These are phyloP conservation scores for Phrynocephalus forsythii DNA, from an alignment of 2,797 vertebrate genomes.

Conservation along the genomic window DNA sequence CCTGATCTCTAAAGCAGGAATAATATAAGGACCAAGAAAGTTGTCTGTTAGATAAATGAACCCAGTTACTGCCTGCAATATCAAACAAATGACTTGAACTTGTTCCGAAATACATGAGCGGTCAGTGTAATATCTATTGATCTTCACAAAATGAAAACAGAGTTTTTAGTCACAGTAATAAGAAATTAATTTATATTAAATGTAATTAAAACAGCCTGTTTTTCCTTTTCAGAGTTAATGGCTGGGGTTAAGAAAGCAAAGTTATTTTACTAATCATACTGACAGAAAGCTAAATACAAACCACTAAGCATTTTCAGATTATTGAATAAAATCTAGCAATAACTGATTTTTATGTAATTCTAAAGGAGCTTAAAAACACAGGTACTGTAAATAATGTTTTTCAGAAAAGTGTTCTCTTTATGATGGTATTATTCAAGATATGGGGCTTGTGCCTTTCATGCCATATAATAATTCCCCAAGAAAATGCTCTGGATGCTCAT, in stretches of 20 bases:
- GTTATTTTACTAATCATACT: not conserved
- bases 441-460: slow-evolving; percentile 14
- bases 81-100: not conserved
- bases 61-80: not conserved
- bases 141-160: slow-evolving; percentile 16
- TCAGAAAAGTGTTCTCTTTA: slow-evolving; percentile 4
- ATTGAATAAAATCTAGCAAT: slow-evolving; percentile 12
- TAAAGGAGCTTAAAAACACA: not conserved
- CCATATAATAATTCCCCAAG: slow-evolving; percentile 30
- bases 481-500: slow-evolving; percentile 36
- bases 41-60: not conserved
- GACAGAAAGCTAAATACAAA: slow-evolving; percentile 10
- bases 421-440: slow-evolving; percentile 38
- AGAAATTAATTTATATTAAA: no score
- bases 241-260: slow-evolving; percentile 10
- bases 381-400: not conserved
- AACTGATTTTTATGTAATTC: slow-evolving; percentile 31
- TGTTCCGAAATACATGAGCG: not conserved
- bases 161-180: slow-evolving; percentile 17
- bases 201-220: not conserved
- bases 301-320: slow-evolving; percentile 10
- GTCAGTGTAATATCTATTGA: not conserved
- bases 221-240: slow-evolving; percentile 26
- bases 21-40: no score
- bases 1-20: not conserved